Evolutionary conservation across 2,797 vertebrate species (phyloP).

Genomic region (Acridotheres tristis): DNA sequence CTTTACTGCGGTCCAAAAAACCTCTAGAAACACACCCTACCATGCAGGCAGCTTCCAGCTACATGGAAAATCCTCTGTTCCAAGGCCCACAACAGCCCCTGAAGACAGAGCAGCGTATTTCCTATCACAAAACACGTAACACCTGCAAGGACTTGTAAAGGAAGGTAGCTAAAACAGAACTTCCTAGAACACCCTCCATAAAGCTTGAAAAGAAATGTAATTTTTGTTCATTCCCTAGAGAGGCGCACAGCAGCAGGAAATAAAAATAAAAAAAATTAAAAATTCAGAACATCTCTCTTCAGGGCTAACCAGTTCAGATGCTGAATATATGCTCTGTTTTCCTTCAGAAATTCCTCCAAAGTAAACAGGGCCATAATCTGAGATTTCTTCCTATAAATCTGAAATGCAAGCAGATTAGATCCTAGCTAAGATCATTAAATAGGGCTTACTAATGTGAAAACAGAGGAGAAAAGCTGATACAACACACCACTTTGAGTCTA

Average conservation of each 20-base stretch:
- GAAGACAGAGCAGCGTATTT: neutral
- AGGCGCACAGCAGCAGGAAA: neutral
- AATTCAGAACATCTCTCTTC: neutral
- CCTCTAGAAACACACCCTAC: neutral
- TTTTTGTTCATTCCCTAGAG: neutral
- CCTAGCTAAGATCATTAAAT: neutral
- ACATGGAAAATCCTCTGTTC: neutral
- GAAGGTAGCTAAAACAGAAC: neutral
- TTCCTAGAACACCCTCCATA: neutral
- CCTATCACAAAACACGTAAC: fast-evolving
- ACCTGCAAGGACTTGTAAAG: neutral
- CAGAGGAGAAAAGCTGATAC: neutral
- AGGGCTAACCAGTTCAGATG: neutral
- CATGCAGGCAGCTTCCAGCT: neutral
- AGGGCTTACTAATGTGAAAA: neutral
- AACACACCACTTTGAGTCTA: neutral
- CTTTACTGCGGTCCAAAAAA: neutral
- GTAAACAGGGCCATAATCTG: neutral
- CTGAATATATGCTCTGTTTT: neutral
- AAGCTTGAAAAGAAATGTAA: neutral
- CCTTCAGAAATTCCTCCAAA: neutral
- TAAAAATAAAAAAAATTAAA: neutral
- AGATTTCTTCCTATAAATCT: neutral
- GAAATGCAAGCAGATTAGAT: neutral
- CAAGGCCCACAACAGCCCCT: neutral